A percentile compares a stretch with the other conserved stretches of the same genome.
Evolutionary conservation across 1,140 invertebrate species (phyloP).

Genomic region (Diachasmimorpha longicaudata): DNA sequence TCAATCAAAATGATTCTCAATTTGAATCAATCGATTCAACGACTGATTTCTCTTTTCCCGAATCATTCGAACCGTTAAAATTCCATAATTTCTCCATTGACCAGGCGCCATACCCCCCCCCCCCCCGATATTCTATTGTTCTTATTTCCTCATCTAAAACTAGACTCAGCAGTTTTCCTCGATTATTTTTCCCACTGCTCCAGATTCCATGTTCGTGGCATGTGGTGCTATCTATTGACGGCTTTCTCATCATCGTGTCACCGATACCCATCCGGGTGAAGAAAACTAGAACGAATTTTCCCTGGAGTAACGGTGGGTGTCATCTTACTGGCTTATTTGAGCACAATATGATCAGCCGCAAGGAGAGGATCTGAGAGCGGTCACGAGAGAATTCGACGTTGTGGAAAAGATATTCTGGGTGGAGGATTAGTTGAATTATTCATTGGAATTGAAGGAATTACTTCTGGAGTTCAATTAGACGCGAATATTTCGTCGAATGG

Average conservation of each 20-base stretch:
- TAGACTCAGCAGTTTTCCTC: background rate
- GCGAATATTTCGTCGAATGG: background rate
- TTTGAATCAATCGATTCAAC: too few relatives aligned
- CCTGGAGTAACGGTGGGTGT: background rate
- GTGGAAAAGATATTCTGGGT: background rate
- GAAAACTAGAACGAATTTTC: conserved; percentile 6
- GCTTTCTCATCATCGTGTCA: background rate
- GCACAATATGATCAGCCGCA: background rate
- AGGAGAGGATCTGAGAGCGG: background rate
- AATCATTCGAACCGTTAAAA: background rate
- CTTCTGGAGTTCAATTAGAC: background rate
- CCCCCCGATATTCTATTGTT: background rate
- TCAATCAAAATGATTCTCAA: too few relatives aligned
- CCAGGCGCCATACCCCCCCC: background rate
- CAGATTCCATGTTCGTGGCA: background rate
- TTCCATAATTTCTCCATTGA: background rate
- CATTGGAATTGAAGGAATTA: background rate
- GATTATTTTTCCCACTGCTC: background rate
- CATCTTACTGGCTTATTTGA: background rate
- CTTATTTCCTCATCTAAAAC: background rate
- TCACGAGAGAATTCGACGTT: background rate
- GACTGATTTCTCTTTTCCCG: too few relatives aligned
- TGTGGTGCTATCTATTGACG: conserved; percentile 5
- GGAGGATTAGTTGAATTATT: background rate
- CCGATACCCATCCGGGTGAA: background rate